Evolutionary conservation across 2,797 vertebrate species (phyloP), one percentile per base, ranked within the genome.

Genomic region (Sylvilagus floridanus): DNA sequence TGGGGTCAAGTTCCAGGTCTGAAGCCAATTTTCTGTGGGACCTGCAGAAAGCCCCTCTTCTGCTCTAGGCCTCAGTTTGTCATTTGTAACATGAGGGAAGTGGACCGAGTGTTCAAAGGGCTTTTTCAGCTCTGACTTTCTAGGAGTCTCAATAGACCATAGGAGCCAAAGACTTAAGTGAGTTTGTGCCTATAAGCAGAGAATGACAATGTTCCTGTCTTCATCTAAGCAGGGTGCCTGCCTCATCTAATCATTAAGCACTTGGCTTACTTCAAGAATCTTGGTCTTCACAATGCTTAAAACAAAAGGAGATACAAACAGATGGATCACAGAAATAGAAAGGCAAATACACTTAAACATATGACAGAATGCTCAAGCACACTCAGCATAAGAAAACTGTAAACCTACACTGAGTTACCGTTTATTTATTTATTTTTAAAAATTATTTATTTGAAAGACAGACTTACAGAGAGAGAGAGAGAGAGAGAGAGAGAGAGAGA

Each of bases 81-180:
- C 37, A 63, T 87, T 37, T 84, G 11, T 89, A 92, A 75, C 13
- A 52, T n/a, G 21, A 54, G 9, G 8, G 54, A 21, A 68, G 30
- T 54, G 7, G 71, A 79, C 4, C 82, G 84, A 22, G 10, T 84
- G 62, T 32, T 87, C 0, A 7, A 94, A 73, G 52, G 10, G 3
- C 30, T 84, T 12, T 76, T 90, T 52, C 9, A 73, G 54, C 66
- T 93, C n/a, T 90, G 47, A 82, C 13, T 60, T 93, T 90, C n/a
- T 68, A 52, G 88, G 17, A 76, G 57, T 91, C 14, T 81, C 26
- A 88, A 14, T 81, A 63, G 60, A 4, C 90, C 26, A 37, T 42
- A 79, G 65, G 47, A 88, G 26, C 47, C 28, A 84, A 84, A 24
- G 28, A 32, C 8, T 81, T 12, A 32, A 37, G 22, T 73, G 35